These are phyloP conservation scores for Palythoa caribaeorum DNA, from an alignment of 92 coral and sea anemone species.

Conservation along the genomic window DNA sequence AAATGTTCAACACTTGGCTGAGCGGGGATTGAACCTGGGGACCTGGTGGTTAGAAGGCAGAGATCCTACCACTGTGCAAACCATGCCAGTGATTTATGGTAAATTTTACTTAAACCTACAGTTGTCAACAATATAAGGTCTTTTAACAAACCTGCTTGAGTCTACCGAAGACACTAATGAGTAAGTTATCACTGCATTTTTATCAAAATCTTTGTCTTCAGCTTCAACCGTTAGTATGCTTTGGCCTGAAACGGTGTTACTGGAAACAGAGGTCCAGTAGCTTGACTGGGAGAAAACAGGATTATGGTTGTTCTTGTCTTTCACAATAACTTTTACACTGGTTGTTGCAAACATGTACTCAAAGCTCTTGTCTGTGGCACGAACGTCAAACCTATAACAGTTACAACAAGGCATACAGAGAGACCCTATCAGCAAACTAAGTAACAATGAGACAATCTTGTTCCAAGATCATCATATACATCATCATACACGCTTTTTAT, in stretches of 20 bases:
- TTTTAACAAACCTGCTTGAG: conserved; percentile 49
- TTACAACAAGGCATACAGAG: too few relatives aligned
- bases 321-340: conserved; percentile 65
- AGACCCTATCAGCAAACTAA: neutral
- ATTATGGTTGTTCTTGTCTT: conserved; percentile 75
- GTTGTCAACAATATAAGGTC: neutral
- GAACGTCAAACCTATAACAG: conserved; percentile 61
- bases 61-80: too few relatives aligned
- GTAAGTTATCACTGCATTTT: conserved; percentile 84
- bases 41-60: too few relatives aligned
- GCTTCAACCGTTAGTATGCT: conserved; percentile 70
- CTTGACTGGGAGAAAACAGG: conserved; percentile 75
- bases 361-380: conserved; percentile 79
- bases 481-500: too few relatives aligned
- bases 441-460: neutral
- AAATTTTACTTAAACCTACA: neutral
- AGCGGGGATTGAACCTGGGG: too few relatives aligned
- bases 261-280: conserved; percentile 76
- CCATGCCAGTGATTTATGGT: too few relatives aligned
- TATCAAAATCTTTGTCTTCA: conserved; percentile 78
- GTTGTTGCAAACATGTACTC: conserved; percentile 78
- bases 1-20: too few relatives aligned
- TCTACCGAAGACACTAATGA: conserved; percentile 14
- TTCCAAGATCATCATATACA: neutral
- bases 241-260: conserved; percentile 61